Percentiles rank a stretch among this genome's conserved stretches.
Conservation (phyloP, 2,888 invertebrate species). For the Hartigia nigra region DNA sequence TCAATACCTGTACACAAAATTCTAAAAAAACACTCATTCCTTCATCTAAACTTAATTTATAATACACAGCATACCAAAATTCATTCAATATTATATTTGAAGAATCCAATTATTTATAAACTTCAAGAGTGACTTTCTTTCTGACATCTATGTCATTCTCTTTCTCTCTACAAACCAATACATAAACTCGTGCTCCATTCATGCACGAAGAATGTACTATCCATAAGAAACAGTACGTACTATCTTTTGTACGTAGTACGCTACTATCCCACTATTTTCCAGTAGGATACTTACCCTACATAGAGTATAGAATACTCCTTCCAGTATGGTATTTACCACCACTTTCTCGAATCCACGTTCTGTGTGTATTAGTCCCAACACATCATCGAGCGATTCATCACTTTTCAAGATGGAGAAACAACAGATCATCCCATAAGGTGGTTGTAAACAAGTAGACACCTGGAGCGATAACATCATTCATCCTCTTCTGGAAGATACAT, state of each 20-base stretch:
- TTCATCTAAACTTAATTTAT: neutral
- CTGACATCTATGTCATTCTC: neutral
- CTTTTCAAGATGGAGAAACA: conserved; percentile 53
- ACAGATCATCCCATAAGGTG: conserved; percentile 44
- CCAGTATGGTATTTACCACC: conserved; percentile 11
- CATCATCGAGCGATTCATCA: conserved; percentile 5
- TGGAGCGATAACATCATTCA: neutral
- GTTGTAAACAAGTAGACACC: conserved; percentile 43
- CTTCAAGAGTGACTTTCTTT: neutral
- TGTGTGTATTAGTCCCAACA: conserved; percentile 16
- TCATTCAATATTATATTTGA: neutral
- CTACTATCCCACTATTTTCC: conserved; percentile 7
- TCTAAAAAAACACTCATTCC: neutral
- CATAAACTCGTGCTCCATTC: conserved; percentile 28
- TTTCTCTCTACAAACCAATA: neutral
- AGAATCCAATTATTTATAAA: neutral
- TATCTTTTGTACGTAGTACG: conserved; percentile 23
- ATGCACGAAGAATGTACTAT: conserved; percentile 26
- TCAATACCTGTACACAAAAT: neutral
- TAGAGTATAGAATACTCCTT: conserved; percentile 6
- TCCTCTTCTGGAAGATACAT: conserved; percentile 5
- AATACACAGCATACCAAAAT: neutral
- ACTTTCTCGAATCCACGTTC: conserved; percentile 11
- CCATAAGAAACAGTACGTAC: conserved; percentile 15
- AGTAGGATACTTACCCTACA: neutral